Evolutionary conservation across 1,140 invertebrate species (phyloP), one percentile per base, ranked within the genome.

Genomic region (Heliconius eleuchia): DNA sequence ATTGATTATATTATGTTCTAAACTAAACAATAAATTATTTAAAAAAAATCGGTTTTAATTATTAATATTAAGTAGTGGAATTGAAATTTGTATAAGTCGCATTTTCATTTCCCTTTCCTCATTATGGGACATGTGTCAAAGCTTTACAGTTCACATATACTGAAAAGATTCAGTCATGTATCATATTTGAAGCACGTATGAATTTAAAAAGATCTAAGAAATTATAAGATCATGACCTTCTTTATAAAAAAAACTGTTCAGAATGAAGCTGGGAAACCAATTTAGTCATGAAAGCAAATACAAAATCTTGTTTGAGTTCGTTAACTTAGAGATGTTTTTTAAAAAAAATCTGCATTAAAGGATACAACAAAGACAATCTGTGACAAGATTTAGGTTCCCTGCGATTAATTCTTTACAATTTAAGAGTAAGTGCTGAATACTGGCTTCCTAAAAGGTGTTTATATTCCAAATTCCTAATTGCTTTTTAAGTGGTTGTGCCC

Each of bases 341-440:
- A 16, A 71, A 71, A 71, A 46, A 46, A 46, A 46, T 46, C 42
- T 0, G 0, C 34, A 71, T 11, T 72, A 72, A 42, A n/a, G 37
- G 71, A 39, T 39, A 42, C n/a, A 39, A 72, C 3, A 19, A 39
- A n/a, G 71, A 72, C 19, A 71, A 72, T 72, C 71, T 42, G 71
- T 71, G 34, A 71, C 18, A 72, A 72, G 13, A 72, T 72, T 72
- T 72, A 72, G 71, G 71, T 42, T 72, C 71, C 37, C 37, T 72
- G 19, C 71, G 23, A 52, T n/a, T 66, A 19, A 19, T 72, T 37
- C 37, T 42, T 19, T 39, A 72, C 71, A 72, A 72, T 72, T 71
- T 37, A 71, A 71, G 13, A 16, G 13, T 13, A 34, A 71, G 13
- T 71, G 0, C 19, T 27, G 46, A 50, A 42, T 71, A 55, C 76